Conservation (phyloP, 2,113 vertebrate species). For the Puffinus mauretanicus region DNA sequence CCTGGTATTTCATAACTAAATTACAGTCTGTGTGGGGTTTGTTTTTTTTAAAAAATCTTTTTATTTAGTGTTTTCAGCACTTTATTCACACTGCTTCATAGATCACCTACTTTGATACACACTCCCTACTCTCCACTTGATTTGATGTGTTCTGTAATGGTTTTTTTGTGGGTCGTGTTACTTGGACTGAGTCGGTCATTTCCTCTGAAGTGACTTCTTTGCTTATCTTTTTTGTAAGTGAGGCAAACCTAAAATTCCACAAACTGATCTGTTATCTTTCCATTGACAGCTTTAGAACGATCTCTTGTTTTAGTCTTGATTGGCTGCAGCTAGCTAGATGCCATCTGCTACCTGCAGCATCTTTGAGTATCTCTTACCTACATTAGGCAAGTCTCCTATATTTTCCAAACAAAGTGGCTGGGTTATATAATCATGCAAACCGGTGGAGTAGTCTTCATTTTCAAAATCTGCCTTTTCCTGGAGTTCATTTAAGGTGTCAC, state of each 20-base stretch:
- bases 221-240: not conserved
- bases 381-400: not conserved
- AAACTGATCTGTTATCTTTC: not conserved
- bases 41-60: not conserved
- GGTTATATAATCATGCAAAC: not conserved
- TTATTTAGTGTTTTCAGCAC: not conserved
- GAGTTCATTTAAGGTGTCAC: not conserved
- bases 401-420: not conserved
- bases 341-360: not conserved
- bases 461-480: not conserved
- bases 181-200: not conserved
- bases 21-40: not conserved
- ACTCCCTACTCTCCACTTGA: not conserved
- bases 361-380: not conserved
- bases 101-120: not conserved
- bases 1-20: not conserved
- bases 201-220: not conserved
- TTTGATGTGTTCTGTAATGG: not conserved
- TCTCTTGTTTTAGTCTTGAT: not conserved
- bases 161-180: not conserved
- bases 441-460: not conserved
- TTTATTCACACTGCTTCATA: not conserved
- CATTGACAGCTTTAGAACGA: not conserved
- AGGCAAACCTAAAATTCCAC: not conserved
- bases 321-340: not conserved